phyloP scores from a whole-genome alignment of 2,113 vertebrate genomes.

The Rhabdomys dilectus region DNA sequence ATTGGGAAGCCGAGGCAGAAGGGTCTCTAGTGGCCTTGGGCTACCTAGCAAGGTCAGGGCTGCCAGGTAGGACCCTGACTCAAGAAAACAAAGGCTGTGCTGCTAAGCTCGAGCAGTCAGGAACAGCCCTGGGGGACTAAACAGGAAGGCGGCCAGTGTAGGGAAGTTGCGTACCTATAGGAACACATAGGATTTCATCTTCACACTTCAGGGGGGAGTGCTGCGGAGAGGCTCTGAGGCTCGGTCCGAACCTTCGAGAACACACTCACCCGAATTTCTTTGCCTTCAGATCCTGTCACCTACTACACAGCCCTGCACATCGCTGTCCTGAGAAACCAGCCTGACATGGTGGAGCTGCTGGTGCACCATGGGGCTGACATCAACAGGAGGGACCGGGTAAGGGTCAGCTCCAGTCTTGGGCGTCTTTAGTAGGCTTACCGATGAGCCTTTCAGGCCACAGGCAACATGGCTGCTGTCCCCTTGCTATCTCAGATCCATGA shows the following conservation, averaged over 20 bases:
- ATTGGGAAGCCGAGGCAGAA: not conserved
- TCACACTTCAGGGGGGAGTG: too few species aligned
- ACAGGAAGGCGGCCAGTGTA: not conserved
- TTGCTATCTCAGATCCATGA: constrained; percentile 91
- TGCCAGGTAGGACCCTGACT: not conserved
- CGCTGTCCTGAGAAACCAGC: constrained; percentile 92
- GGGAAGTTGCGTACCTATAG: not conserved
- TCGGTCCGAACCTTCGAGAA: not conserved
- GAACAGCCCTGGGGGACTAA: too few species aligned
- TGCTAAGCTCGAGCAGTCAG: not conserved
- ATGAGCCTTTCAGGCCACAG: not conserved
- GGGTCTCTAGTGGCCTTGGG: not conserved
- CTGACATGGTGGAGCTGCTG: constrained; percentile 90
- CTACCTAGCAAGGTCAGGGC: not conserved
- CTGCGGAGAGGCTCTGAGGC: not conserved
- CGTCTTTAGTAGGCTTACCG: fast-evolving
- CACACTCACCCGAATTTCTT: not conserved
- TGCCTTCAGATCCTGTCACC: constrained; percentile 92
- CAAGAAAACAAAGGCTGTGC: not conserved
- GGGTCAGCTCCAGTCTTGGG: not conserved
- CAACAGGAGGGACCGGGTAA: constrained; percentile 94
- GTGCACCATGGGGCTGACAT: constrained; percentile 92
- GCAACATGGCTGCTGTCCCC: not conserved
- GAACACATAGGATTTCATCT: not conserved
- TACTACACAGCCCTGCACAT: constrained; percentile 96